Percentiles rank a stretch among this genome's conserved stretches.
Evolutionary conservation across 53 echinoderm and acorn worm species (phyloP).

Genomic region (Temnopleurus reevesii): DNA sequence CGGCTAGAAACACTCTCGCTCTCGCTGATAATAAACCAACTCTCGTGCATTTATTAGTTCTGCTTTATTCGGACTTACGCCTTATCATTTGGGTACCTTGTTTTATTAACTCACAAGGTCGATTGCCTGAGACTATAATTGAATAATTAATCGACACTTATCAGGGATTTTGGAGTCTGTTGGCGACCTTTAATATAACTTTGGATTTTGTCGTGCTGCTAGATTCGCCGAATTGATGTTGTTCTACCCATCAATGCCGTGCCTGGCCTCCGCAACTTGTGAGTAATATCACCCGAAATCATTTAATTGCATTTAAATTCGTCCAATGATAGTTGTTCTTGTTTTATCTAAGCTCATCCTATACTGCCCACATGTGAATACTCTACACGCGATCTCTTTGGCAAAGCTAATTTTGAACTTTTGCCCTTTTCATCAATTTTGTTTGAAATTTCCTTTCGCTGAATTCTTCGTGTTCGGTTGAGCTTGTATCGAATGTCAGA

Average conservation of each 20-base stretch:
- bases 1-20: not conserved
- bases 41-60: not conserved
- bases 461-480: too few relatives aligned
- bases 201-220: constrained; percentile 2
- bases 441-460: too few relatives aligned
- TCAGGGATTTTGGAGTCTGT: not conserved
- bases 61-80: not conserved
- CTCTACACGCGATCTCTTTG: not conserved
- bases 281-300: constrained; percentile 24
- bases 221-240: constrained; percentile 17
- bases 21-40: not conserved
- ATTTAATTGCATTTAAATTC: constrained; percentile 29
- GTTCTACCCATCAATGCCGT: constrained; percentile 59
- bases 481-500: too few relatives aligned
- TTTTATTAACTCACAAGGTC: not conserved
- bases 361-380: not conserved
- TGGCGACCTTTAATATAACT: not conserved
- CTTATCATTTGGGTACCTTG: not conserved
- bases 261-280: constrained; percentile 55
- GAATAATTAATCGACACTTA: constrained; percentile 27
- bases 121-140: constrained; percentile 23
- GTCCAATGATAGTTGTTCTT: constrained; percentile 8
- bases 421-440: not conserved
- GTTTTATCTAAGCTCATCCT: not conserved
- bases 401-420: not conserved